Conservation (phyloP, 2,797 vertebrate species). For the Diglossa cyanea region DNA sequence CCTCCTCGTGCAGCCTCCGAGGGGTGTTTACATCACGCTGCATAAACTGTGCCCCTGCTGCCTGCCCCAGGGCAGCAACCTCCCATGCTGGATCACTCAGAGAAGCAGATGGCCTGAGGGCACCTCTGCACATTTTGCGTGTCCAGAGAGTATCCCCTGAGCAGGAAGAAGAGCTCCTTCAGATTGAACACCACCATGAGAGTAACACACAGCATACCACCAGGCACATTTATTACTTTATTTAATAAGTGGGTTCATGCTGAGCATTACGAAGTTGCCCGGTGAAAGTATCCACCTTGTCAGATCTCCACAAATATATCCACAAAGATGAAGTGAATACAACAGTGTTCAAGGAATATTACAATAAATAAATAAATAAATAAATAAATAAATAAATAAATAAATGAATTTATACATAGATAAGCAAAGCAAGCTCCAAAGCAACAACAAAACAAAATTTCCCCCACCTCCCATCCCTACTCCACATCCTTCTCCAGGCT, state of each 20-base stretch:
- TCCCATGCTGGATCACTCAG: fast-evolving
- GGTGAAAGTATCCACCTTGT: neutral
- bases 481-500: neutral
- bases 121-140: neutral
- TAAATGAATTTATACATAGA: neutral
- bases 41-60: neutral
- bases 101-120: neutral
- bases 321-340: neutral
- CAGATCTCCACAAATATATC: neutral
- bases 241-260: neutral
- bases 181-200: neutral
- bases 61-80: neutral
- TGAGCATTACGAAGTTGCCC: neutral
- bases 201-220: neutral
- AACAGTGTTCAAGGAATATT: neutral
- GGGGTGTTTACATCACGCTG: fast-evolving
- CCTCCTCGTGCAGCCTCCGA: neutral
- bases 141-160: neutral
- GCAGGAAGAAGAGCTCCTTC: neutral
- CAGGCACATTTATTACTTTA: neutral
- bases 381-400: neutral
- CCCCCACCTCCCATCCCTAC: fast-evolving
- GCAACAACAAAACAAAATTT: neutral
- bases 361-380: neutral
- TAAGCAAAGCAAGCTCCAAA: neutral